Evolutionary conservation across 2,113 vertebrate species (phyloP), one percentile per base, ranked within the genome.

Genomic region (Pachyramphus minor): DNA sequence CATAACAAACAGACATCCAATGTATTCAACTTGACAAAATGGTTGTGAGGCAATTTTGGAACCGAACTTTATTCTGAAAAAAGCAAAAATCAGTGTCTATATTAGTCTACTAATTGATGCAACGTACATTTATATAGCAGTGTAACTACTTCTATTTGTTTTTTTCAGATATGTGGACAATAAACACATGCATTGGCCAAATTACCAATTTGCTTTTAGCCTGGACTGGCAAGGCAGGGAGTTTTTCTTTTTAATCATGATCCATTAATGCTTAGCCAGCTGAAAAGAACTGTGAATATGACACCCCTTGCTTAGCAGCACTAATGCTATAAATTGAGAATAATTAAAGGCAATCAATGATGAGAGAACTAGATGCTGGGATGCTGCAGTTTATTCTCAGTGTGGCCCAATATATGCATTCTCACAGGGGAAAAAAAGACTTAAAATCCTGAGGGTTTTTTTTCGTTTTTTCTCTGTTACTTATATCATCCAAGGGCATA

Each of bases 231-330:
- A 94, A 92, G 17, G 71, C 45, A 83, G 42, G 85, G 44, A 66
- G 53, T 25, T 75, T 90, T 90, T 92, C 63, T 93, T 94, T 71
- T 91, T 95, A 87, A 91, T 96, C 87, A 94, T 80, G 86, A 76
- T 76, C 91, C 89, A 92, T 91, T 96, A 95, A 76, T 89, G 81
- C 91, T 95, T 87, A 84, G 47, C 62, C 78, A 93, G 93, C 94
- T 91, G 91, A 92, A 95, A 80, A 89, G 77, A 27, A 22, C 71
- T 67, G 56, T 56, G 80, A 81, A 47, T 74, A 90, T 86, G 74
- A 91, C 75, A 88, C 74, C 22, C 15, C n/a, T 91, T 87, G 45
- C 71, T 93, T 76, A 91, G 63, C 80, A 89, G 39, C 62, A n/a
- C 47, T 92, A 87, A 80, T 77, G 50, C 33, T 93, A 71, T 74